Conservation (phyloP, 64 coral and sea anemone genomes). For the Stichodactyla helianthus region DNA sequence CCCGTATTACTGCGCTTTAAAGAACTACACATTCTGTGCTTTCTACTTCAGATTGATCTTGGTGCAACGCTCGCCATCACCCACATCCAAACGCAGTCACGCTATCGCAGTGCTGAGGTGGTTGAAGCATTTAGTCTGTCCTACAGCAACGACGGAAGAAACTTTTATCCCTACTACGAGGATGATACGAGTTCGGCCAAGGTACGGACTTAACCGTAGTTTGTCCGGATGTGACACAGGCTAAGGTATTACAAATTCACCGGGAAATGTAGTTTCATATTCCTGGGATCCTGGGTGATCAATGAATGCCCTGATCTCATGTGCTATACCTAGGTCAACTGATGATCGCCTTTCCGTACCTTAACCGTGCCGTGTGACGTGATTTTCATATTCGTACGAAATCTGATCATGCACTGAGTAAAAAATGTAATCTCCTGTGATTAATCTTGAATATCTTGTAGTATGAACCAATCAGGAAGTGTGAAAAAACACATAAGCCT, state of each 20-base stretch:
- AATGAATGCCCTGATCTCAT: too few species aligned
- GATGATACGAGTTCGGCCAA: neutral
- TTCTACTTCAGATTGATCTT: conserved; percentile 20
- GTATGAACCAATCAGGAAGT: too few species aligned
- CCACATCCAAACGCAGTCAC: conserved; percentile 28
- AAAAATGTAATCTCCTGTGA: too few species aligned
- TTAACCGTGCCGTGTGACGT: too few species aligned
- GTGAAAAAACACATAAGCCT: too few species aligned
- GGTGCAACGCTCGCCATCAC: conserved; percentile 4
- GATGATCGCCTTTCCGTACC: too few species aligned
- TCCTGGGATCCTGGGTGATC: too few species aligned
- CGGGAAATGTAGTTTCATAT: too few species aligned
- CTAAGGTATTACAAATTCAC: neutral
- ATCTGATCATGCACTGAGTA: too few species aligned
- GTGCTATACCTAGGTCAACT: too few species aligned
- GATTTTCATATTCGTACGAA: too few species aligned
- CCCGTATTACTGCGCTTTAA: neutral
- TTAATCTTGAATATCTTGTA: too few species aligned
- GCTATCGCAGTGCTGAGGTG: neutral
- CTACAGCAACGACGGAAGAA: conserved; percentile 22
- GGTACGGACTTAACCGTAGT: neutral
- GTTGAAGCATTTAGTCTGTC: conserved; percentile 15
- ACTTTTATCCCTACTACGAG: conserved; percentile 14
- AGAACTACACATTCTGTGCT: neutral
- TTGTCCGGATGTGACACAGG: neutral